Conservation (phyloP, 2,888 invertebrate species). For the Drosophila birchii region DNA sequence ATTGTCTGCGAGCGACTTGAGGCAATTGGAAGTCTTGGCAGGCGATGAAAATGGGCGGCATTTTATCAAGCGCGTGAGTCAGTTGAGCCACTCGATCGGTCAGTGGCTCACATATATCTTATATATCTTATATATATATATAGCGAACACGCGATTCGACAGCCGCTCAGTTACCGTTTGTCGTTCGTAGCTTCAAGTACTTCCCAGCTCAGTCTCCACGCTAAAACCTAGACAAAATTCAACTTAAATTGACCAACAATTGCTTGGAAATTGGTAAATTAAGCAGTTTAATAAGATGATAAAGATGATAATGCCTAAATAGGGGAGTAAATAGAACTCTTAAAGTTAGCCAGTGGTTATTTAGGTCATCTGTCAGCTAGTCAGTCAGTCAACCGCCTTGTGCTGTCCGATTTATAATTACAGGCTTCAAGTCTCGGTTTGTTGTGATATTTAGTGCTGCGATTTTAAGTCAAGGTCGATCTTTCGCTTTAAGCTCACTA, state of each 20-base stretch:
- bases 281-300: not conserved
- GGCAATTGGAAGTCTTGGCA: slow-evolving; percentile 27
- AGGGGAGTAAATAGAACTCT: slow-evolving; percentile 1
- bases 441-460: slow-evolving; percentile 17
- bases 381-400: not conserved
- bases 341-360: slow-evolving; percentile 6
- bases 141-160: slow-evolving; percentile 14
- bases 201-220: slow-evolving; percentile 27
- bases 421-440: not conserved
- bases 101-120: slow-evolving; percentile 18
- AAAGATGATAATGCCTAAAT: slow-evolving; percentile 2
- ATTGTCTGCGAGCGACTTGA: slow-evolving; percentile 17
- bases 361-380: not conserved
- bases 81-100: slow-evolving; percentile 26
- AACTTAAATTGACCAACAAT: slow-evolving; percentile 36
- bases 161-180: slow-evolving; percentile 52
- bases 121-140: slow-evolving; percentile 35
- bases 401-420: slow-evolving; percentile 9
- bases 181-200: slow-evolving; percentile 32
- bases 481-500: slow-evolving; percentile 50
- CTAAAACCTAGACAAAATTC: slow-evolving; percentile 6
- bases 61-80: slow-evolving; percentile 38
- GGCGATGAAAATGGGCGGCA: slow-evolving; percentile 28
- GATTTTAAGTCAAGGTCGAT: slow-evolving; percentile 66
- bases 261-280: slow-evolving; percentile 51